A percentile compares a stretch with the other conserved stretches of the same genome.
These are phyloP conservation scores for Sclerurus mexicanus DNA, from an alignment of 2,113 vertebrate genomes.

Conservation along the genomic window DNA sequence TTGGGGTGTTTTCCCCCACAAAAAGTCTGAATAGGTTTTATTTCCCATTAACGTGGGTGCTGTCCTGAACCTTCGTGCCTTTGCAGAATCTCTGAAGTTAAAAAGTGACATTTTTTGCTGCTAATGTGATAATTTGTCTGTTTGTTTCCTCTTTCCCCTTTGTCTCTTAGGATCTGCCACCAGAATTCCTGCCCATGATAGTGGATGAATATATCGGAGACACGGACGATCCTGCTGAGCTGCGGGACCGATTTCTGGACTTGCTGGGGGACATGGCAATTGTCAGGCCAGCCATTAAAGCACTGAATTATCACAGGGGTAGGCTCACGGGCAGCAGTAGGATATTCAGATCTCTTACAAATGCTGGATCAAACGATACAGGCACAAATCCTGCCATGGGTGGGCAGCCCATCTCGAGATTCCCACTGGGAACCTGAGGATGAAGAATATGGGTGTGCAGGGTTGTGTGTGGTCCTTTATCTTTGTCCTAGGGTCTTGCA, in stretches of 20 bases:
- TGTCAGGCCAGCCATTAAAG: slow-evolving; percentile 73
- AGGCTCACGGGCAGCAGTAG: background rate
- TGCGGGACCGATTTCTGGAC: slow-evolving; percentile 70
- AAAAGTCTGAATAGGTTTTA: background rate
- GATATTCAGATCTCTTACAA: background rate
- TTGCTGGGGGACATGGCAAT: slow-evolving; percentile 72
- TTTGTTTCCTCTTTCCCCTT: background rate
- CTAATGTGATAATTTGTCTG: background rate
- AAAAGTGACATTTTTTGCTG: background rate
- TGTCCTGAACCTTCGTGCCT: background rate
- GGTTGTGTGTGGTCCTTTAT: background rate
- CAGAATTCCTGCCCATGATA: background rate
- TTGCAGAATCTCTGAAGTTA: background rate
- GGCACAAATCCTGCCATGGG: background rate
- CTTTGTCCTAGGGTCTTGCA: background rate
- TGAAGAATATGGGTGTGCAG: background rate
- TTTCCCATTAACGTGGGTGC: background rate
- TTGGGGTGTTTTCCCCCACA: background rate
- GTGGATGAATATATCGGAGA: slow-evolving; percentile 74
- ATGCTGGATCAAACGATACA: background rate
- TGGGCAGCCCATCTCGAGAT: background rate
- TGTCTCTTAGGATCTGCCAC: background rate
- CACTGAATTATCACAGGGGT: slow-evolving; percentile 78
- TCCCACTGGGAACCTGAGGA: background rate
- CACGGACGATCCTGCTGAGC: slow-evolving; percentile 62